A percentile compares a stretch with the other conserved stretches of the same genome.
Evolutionary conservation across 2,797 vertebrate species (phyloP).

Genomic region (Hipposideros larvatus): DNA sequence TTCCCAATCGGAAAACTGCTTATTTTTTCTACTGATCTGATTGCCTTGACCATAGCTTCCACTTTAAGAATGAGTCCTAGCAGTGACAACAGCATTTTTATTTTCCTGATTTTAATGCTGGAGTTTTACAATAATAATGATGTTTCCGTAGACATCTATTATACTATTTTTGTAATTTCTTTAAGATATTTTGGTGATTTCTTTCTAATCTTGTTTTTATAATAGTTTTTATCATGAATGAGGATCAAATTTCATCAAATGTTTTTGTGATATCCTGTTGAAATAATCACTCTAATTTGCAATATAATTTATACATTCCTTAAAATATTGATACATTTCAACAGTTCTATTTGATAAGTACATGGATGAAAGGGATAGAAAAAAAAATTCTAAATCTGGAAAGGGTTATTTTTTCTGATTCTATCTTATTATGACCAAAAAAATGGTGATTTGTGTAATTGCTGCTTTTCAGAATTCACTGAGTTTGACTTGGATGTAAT

Average conservation of each 20-base stretch:
- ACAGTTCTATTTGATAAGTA: background rate
- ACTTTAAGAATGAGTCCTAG: background rate
- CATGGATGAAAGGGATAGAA: background rate
- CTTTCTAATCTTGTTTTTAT: background rate
- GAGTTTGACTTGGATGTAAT: background rate
- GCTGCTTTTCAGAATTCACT: background rate
- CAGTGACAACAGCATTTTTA: background rate
- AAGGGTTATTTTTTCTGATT: background rate
- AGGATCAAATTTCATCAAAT: background rate
- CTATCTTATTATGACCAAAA: background rate
- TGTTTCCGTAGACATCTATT: background rate
- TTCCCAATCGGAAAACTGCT: background rate
- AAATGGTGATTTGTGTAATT: background rate
- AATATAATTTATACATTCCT: background rate
- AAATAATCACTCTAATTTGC: background rate
- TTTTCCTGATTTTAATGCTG: background rate
- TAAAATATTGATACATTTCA: background rate
- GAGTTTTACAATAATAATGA: background rate
- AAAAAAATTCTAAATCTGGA: background rate
- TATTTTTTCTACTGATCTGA: background rate
- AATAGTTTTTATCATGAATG: background rate
- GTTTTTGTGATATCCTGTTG: background rate
- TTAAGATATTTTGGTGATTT: background rate
- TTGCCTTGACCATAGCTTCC: background rate
- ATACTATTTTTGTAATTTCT: background rate